Evolutionary conservation across 2,888 invertebrate genomes (phyloP), one percentile per base, ranked within the genome.

Genomic region (Ceraclea dissimilis): DNA sequence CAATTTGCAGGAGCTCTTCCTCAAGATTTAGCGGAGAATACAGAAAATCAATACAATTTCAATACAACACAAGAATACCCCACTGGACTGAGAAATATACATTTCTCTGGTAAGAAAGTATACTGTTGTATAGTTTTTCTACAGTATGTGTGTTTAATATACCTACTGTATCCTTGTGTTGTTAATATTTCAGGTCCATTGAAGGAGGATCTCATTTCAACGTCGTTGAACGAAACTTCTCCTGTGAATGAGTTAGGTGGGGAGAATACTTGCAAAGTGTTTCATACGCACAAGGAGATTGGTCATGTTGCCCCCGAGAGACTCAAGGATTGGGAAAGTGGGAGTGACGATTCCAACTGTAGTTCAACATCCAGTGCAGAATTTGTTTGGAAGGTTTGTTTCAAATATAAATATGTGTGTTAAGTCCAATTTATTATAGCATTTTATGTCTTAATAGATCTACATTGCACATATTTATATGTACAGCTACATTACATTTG

Each of bases 301-400:
- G 66, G 67, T 5, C 70, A 72, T 55, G 70, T 74, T 18, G 70
- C 69, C 1, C 69, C 71, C 0, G 76, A 76, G 17, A 68, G 73
- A 63, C 64, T 75, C 62, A 78, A 83, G 64, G 86, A 85, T 65
- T 87, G 86, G 84, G 86, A 86, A 67, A 85, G 83, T 70, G 84
- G 83, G 63, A 80, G 80, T 8, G 86, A 80, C 60, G 62, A 77
- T 58, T 73, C 75, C 1, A 74, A 75, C 56, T 80, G 80, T n/a
- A 81, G 82, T 61, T 87, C 86, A 31, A 83, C 83, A 6, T 86
- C 86, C 5, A 88, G 87, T 60, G 86, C 87, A 10, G 88, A 88
- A 70, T 88, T 88, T 66, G 84, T 88, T 59, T 88, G 88, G 87
- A 86, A 86, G 83, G 87, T 86, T 67, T 66, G 71, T 39, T 5